Evolutionary conservation across 2,888 invertebrate species (phyloP).

Genomic region (Synanthedon andrenaeformis): DNA sequence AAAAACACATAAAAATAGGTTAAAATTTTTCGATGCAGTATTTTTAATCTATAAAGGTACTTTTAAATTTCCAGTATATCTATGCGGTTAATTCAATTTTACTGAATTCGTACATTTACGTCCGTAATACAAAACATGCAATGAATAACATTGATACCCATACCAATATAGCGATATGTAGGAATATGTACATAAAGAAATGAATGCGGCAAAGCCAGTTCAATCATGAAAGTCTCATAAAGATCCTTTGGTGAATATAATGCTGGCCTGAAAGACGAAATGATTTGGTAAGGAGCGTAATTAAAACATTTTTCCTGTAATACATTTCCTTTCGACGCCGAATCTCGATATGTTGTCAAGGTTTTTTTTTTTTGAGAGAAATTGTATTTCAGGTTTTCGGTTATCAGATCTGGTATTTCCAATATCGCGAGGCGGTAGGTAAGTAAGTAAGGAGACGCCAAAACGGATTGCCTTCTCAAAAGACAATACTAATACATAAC

Average conservation of each 20-base stretch:
- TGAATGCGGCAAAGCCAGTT: no score
- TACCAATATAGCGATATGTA: no score
- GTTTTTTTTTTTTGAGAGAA: not conserved
- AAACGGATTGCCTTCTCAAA: slow-evolving; percentile 45
- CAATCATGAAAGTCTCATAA: not conserved
- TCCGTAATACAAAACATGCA: no score
- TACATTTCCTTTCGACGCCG: not conserved
- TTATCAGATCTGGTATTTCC: slow-evolving; percentile 27
- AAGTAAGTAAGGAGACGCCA: slow-evolving; percentile 25
- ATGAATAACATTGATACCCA: no score
- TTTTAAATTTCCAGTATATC: no score
- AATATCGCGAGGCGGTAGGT: slow-evolving; percentile 30
- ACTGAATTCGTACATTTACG: no score
- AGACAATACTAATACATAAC: slow-evolving; percentile 58
- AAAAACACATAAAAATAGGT: no score
- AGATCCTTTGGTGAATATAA: not conserved
- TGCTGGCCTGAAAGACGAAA: not conserved
- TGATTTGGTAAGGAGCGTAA: not conserved
- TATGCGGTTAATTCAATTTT: no score
- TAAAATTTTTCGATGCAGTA: no score
- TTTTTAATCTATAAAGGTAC: no score
- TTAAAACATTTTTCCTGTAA: not conserved
- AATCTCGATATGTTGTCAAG: not conserved
- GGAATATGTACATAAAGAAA: no score
- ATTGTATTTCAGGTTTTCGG: slow-evolving; percentile 3